Evolutionary conservation across 2,888 invertebrate species (phyloP), one percentile per base, ranked within the genome.

Genomic region (Philaethria dido): DNA sequence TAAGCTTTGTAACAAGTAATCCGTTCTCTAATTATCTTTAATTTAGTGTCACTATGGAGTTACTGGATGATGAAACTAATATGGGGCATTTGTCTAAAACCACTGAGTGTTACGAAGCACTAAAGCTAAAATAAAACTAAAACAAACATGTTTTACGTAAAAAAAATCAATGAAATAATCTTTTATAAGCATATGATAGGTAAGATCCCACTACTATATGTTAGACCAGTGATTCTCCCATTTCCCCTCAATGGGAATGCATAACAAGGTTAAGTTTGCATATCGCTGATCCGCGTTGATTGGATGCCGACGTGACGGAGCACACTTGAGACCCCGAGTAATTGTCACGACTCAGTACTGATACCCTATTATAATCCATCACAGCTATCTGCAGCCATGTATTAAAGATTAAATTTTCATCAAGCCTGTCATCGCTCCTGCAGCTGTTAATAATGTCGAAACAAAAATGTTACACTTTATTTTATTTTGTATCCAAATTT

Each of bases 321-420:
- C 33, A 64, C 64, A 64, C 64, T 64, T 59, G 47, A 50, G 48
- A 59, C 59, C 57, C n/a, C 57, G 39, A 64, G 64, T 64, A 59
- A 64, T 64, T 64, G 64, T 64, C 64, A 48, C 42, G 57, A 57
- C 48, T 48, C 48, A 36, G 48, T 16, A n/a, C 57, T 60, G 60
- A 60, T 60, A 48, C 39, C 57, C 64, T 48, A 42, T 64, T 59
- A 42, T 55, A 59, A 64, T 64, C 64, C 64, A 64, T 64, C 57
- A 64, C 59, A 59, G 64, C 64, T 29, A 64, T 64, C 64, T 64
- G 48, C 59, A 57, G 48, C 64, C 57, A 33, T 64, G 48, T 48
- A 59, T 64, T 47, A 59, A 64, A 64, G 57, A 64, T 64, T 59
- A 64, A 48, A 48, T 64, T 48, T 48, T 64, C 57, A 64, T 64